These are phyloP conservation scores for Forficula auricularia DNA, from an alignment of 1,140 invertebrate genomes.

Conservation along the genomic window DNA sequence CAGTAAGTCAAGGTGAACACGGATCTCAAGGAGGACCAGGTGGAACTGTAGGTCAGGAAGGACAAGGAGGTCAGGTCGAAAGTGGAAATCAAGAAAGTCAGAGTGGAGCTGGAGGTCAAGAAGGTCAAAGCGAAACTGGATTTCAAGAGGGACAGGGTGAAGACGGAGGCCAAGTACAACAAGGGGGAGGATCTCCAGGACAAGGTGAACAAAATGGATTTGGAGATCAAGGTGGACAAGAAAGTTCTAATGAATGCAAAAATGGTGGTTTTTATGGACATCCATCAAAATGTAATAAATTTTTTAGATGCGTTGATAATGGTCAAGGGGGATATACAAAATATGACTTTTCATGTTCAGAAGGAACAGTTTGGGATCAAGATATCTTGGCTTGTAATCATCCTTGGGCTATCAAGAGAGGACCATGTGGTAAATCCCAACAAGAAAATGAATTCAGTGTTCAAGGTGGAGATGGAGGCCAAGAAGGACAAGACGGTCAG, in stretches of 20 bases:
- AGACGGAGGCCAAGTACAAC: background rate
- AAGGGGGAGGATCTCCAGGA: background rate
- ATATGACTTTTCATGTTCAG: conserved; percentile 26
- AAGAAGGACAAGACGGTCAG: background rate
- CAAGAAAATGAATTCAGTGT: background rate
- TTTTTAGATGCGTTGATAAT: conserved; percentile 54
- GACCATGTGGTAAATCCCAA: background rate
- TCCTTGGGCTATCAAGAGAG: conserved; percentile 22
- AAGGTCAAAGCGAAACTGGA: background rate
- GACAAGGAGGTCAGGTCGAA: background rate
- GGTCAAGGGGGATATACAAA: conserved; percentile 34
- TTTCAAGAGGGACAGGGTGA: background rate
- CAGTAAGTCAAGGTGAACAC: conserved; percentile 6
- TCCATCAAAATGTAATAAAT: conserved; percentile 50
- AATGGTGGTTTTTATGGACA: conserved; percentile 42
- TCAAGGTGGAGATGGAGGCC: background rate
- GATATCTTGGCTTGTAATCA: conserved; percentile 30
- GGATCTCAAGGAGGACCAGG: conserved; percentile 14
- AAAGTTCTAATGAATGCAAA: background rate
- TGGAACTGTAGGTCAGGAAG: background rate
- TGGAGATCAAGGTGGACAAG: background rate
- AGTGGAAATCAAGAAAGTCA: background rate
- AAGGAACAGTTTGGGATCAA: conserved; percentile 29
- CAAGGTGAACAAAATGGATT: background rate
- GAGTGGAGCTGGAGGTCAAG: background rate